phyloP scores from a whole-genome alignment of 2,888 invertebrate species.

The Belgica antarctica region DNA sequence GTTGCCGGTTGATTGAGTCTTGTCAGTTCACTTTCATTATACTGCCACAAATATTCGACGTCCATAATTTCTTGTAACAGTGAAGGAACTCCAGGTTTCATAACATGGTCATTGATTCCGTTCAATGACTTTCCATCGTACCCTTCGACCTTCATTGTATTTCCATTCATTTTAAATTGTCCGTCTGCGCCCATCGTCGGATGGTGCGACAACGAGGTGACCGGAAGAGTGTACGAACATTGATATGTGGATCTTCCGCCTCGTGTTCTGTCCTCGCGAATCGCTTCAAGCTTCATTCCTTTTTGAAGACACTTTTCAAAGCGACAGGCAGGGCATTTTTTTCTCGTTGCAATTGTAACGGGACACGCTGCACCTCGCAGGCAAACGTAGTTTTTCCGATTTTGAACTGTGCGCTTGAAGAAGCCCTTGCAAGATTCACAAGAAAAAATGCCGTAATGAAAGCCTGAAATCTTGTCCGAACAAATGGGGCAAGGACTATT shows the following conservation, averaged over 20 bases:
- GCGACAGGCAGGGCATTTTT: constrained; percentile 95
- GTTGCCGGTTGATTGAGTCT: constrained; percentile 59
- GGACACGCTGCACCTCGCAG: constrained; percentile 86
- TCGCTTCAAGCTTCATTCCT: constrained; percentile 97
- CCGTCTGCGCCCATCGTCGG: constrained; percentile 5
- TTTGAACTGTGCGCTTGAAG: constrained; percentile 98
- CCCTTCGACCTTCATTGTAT: constrained; percentile 18
- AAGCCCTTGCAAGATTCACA: constrained; percentile 98
- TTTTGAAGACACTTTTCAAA: constrained; percentile 93
- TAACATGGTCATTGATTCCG: constrained; percentile 1
- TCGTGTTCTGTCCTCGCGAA: constrained; percentile 89
- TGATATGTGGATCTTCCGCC: constrained; percentile 96
- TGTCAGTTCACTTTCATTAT: constrained; percentile 77
- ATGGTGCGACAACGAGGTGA: constrained; percentile 50
- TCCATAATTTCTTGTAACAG: constrained; percentile 84
- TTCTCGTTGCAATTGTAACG: constrained; percentile 87
- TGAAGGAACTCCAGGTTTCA: constrained; percentile 58
- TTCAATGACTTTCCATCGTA: constrained; percentile 25
- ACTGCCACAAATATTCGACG: constrained; percentile 93
- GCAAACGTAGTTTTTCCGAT: constrained; percentile 95
- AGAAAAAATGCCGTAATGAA: constrained; percentile 97
- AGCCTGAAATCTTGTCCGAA: constrained; percentile 93
- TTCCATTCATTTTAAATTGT: constrained; percentile 20
- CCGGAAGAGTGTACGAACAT: constrained; percentile 86
- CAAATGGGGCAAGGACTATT: constrained; percentile 90